These are phyloP conservation scores for Choristoneura fumiferana DNA, from an alignment of 1,140 invertebrate genomes.

Conservation along the genomic window DNA sequence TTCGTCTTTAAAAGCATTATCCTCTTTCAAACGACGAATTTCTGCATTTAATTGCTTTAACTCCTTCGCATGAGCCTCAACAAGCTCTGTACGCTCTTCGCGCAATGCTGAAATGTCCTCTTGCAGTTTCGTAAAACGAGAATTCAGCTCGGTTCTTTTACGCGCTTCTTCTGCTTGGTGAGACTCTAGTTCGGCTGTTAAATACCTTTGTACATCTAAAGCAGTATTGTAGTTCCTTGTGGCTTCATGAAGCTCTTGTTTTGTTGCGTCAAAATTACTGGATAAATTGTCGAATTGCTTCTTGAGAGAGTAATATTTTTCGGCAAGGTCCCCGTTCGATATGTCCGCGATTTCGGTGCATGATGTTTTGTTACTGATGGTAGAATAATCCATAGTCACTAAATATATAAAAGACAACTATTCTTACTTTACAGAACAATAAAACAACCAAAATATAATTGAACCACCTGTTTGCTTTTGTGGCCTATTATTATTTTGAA, in stretches of 20 bases:
- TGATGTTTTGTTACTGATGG: constrained; percentile 64
- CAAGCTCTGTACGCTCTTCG: constrained; percentile 45
- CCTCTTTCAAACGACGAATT: constrained; percentile 57
- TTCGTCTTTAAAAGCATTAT: constrained; percentile 35
- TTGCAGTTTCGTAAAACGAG: constrained; percentile 49
- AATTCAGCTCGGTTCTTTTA: constrained; percentile 46
- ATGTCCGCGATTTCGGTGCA: constrained; percentile 57
- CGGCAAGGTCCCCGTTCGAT: constrained; percentile 57
- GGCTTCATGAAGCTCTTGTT: constrained; percentile 71
- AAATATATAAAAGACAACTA: no score
- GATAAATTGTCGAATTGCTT: constrained; percentile 65
- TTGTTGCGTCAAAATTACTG: constrained; percentile 54
- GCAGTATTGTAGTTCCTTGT: constrained; percentile 66
- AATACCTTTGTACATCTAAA: constrained; percentile 67
- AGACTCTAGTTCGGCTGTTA: constrained; percentile 65
- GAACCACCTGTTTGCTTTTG: no score
- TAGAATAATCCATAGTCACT: constrained; percentile 64
- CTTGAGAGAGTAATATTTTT: constrained; percentile 65
- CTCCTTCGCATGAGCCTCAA: constrained; percentile 47
- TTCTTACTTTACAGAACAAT: no score
- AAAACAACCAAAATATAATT: no score
- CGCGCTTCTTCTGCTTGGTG: constrained; percentile 60
- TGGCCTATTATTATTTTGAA: no score
- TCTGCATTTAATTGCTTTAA: constrained; percentile 51
- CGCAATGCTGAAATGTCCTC: constrained; percentile 60